Percentiles rank a stretch among this genome's conserved stretches.
Evolutionary conservation across 2,113 vertebrate genomes (phyloP).

Genomic region (Actenoides hombroni): DNA sequence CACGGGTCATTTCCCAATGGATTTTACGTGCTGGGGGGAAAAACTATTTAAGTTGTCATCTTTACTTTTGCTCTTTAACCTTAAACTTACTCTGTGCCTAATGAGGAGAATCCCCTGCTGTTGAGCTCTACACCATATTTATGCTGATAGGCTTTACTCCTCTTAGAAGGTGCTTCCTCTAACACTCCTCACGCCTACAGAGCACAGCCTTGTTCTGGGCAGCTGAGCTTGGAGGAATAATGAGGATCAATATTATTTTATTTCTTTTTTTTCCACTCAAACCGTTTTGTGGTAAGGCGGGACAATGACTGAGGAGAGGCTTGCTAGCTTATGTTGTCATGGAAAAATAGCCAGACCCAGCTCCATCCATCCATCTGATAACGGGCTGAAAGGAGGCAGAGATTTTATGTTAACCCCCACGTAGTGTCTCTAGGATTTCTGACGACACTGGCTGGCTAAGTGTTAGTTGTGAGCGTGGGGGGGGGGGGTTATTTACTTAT

Average conservation of each 20-base stretch:
- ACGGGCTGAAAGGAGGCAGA: neutral
- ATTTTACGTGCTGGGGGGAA: neutral
- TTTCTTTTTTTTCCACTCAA: neutral
- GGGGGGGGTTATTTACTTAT: neutral
- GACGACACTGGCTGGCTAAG: slow-evolving; percentile 20
- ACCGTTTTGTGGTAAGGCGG: neutral
- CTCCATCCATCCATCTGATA: neutral
- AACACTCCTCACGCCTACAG: neutral
- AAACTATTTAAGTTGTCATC: slow-evolving; percentile 27
- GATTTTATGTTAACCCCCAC: neutral
- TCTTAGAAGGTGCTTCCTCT: neutral
- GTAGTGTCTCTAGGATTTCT: neutral
- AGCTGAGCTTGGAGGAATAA: neutral
- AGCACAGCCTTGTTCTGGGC: neutral
- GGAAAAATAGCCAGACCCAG: neutral
- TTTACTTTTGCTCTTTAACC: neutral
- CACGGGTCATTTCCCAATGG: neutral
- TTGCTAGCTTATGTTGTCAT: neutral
- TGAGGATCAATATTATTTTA: neutral
- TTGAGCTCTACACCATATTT: neutral
- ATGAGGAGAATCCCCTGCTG: neutral
- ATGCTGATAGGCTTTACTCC: neutral
- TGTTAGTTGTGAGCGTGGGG: neutral
- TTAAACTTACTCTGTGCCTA: neutral
- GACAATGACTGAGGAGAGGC: neutral